These are phyloP conservation scores for Mesorhabditis sp. DNA, from an alignment of 2,888 invertebrate genomes.

Conservation along the genomic window DNA sequence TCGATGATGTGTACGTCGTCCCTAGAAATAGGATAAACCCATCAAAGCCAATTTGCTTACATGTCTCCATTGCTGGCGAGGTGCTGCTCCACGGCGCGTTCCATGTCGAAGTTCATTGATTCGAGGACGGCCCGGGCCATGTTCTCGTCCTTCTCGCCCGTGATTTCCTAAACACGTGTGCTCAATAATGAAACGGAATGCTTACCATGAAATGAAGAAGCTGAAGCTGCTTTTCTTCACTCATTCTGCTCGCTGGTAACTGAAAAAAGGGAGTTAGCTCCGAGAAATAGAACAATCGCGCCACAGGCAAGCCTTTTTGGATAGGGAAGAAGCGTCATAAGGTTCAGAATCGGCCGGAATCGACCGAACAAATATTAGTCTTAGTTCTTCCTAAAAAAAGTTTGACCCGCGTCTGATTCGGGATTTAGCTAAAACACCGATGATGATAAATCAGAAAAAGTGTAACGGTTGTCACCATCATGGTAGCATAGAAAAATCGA, in stretches of 20 bases:
- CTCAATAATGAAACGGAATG: neutral
- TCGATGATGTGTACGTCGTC: neutral
- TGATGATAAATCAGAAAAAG: too few relatives aligned
- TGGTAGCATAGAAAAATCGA: too few relatives aligned
- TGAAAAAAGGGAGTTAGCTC: too few relatives aligned
- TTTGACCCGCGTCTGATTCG: too few relatives aligned
- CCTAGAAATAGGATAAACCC: neutral
- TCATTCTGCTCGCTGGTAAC: neutral
- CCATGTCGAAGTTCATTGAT: slow-evolving; percentile 39
- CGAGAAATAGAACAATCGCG: neutral
- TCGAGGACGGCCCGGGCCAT: slow-evolving; percentile 32
- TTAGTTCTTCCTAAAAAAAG: too few relatives aligned
- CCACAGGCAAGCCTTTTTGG: too few relatives aligned
- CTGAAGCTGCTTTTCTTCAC: neutral
- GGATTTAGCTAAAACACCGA: too few relatives aligned
- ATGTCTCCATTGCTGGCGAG: slow-evolving; percentile 7
- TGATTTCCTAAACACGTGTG: slow-evolving; percentile 28
- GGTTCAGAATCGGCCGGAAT: too few relatives aligned
- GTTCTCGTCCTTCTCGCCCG: slow-evolving; percentile 28
- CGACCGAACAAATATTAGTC: too few relatives aligned
- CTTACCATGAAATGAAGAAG: neutral
- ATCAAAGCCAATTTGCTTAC: too few relatives aligned
- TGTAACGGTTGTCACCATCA: too few relatives aligned
- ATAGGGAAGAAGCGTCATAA: too few relatives aligned
- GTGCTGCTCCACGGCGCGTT: slow-evolving; percentile 30